Evolutionary conservation across 2,797 vertebrate genomes (phyloP), one percentile per base, ranked within the genome.

Genomic region (Cirrhinus molitorella): DNA sequence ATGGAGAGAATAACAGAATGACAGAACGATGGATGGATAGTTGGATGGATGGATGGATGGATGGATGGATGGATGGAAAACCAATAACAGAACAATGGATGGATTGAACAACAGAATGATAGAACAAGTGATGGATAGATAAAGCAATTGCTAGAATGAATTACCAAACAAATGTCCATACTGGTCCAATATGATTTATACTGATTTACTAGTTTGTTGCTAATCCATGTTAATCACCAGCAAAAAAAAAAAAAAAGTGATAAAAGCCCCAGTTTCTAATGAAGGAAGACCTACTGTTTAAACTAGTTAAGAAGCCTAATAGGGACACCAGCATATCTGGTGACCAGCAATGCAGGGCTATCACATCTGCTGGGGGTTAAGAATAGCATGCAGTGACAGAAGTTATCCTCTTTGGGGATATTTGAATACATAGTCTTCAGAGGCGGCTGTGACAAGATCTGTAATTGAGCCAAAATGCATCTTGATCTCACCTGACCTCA

Each of bases 341-440:
- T 31, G 47, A 34, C 17, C 25, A 51, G 70, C 17, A 72, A 5
- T 72, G 51, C 11, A 68, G 47, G n/a, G 65, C 13, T 37, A 37
- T 68, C n/a, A 40, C 34, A 71, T 71, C 23, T 21, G 51, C 23
- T 14, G 34, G 34, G 34, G 51, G 49, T 65, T 63, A 28, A 63
- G 25, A 63, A 63, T 63, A 65, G 75, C 75, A 78, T 21, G 10
- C 23, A 34, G 19, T 78, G 57, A 61, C 37, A 77, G 14, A 40
- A 45, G 23, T 63, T 63, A 45, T 78, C 40, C 75, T 78, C 75
- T 47, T 61, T 65, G 75, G 75, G 59, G 47, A 78, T 78, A 70
- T 80, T 40, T 21, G 23, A n/a, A 70, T 31, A 31, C 43, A 17
- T 7, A 40, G 21, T 21, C 1, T 21, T 73, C 53, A 71, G 28